Base-by-base conservation (phyloP, 2,888 invertebrate genomes). In the Limenitis camilla region DNA sequence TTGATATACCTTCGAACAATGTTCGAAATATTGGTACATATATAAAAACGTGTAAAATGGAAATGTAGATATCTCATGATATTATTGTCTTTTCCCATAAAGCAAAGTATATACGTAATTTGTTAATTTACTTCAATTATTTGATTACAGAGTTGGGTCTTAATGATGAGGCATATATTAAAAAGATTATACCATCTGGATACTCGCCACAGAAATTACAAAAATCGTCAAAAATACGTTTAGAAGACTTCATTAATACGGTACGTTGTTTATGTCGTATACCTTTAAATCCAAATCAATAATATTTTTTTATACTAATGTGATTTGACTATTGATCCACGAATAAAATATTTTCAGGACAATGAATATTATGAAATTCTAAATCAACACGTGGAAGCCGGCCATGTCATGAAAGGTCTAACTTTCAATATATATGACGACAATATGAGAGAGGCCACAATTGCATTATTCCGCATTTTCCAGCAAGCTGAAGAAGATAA, bases 391-490 rank as follows among this genome's bases (percentile, higher is more conserved):
- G 55, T 78, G 0, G 65, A 72, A 48, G 74, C 71, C 52, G 81
- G 81, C 7, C 60, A 63, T 10, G 71, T 74, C 5, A 63, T 61
- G 32, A 80, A 75, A 62, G 81, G 81, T 5, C 68, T 82, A 19
- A 83, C 81, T 29, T 90, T 89, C 65, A 86, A 78, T 54, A 71
- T 88, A 39, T 88, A 85, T 56, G 79, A 88, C 57, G 80, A 83
- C 47, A 74, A 80, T 36, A 83, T 88, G 68, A 78, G 85, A 63
- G 74, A 82, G 59, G 83, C 88, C 48, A 76, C 84, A 5, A 71
- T 86, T 44, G 71, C 78, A 29, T 64, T 90, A 29, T 88, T 86
- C 61, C 77, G 82, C 33, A 61, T 87, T 6, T 68, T 89, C n/a
- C 73, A 76, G 68, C 74, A 68, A 39, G 65, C 78, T 40, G 75